These are phyloP conservation scores for Nothoprocta pentlandii DNA, from an alignment of 2,113 vertebrate species.

Conservation along the genomic window DNA sequence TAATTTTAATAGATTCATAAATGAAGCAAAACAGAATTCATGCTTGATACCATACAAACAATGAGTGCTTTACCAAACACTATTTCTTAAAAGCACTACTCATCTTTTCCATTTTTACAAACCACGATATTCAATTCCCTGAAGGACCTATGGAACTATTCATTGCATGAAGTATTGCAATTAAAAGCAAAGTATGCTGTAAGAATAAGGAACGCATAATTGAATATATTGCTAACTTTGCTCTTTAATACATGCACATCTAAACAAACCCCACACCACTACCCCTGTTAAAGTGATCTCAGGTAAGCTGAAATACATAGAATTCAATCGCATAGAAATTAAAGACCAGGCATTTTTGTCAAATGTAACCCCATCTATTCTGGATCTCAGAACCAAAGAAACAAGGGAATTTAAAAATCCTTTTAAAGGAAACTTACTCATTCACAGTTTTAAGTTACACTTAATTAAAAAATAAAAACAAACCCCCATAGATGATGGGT, in stretches of 20 bases:
- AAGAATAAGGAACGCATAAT: neutral
- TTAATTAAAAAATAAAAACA: neutral
- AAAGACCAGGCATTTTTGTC: neutral
- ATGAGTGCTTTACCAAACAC: neutral
- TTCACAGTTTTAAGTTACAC: neutral
- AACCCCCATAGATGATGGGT: neutral
- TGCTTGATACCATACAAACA: neutral
- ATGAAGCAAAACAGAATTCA: neutral
- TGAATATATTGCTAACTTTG: neutral
- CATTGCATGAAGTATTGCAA: neutral
- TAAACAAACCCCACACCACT: neutral
- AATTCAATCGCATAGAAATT: neutral
- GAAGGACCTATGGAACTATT: neutral
- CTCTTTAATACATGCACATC: neutral
- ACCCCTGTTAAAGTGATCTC: neutral
- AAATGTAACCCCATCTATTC: neutral
- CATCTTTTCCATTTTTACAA: conserved; percentile 20
- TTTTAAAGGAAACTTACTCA: neutral
- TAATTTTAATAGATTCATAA: neutral
- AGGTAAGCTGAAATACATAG: neutral
- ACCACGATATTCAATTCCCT: neutral
- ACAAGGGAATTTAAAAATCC: neutral
- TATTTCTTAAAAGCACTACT: neutral
- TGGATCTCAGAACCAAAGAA: neutral
- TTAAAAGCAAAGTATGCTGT: neutral